Conservation (phyloP, 2,113 vertebrate species). For the Malurus cyaneus region DNA sequence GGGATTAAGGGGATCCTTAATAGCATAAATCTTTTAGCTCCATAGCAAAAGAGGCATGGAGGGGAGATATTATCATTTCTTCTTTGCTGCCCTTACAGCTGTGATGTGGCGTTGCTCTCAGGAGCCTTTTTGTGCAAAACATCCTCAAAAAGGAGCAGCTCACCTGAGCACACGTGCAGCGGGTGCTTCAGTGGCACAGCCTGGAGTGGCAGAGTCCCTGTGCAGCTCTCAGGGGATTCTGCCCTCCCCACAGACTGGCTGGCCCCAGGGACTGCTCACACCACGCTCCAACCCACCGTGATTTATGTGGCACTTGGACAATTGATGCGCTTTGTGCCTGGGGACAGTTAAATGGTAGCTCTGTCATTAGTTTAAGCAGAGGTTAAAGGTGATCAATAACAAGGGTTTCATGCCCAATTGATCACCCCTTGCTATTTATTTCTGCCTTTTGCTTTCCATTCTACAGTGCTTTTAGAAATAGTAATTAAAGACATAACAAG, state of each 20-base stretch:
- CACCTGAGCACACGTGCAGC: background rate
- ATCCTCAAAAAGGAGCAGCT: fast-evolving
- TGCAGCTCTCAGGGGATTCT: background rate
- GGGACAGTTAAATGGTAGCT: conserved; percentile 88
- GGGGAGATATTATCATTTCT: background rate
- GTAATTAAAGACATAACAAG: conserved; percentile 71
- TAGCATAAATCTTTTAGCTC: background rate
- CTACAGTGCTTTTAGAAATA: conserved; percentile 58
- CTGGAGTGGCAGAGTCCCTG: background rate
- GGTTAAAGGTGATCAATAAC: conserved; percentile 97
- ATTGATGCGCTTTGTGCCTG: conserved; percentile 81
- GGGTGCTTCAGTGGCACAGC: background rate
- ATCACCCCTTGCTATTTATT: conserved; percentile 79
- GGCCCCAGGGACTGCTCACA: background rate
- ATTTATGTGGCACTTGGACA: conserved; percentile 84
- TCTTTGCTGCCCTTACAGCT: background rate
- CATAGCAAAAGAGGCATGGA: background rate
- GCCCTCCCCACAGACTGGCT: conserved; percentile 48
- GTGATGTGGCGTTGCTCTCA: fast-evolving
- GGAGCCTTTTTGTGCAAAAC: background rate
- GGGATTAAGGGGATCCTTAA: background rate
- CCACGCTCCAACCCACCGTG: background rate
- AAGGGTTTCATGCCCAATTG: conserved; percentile 86
- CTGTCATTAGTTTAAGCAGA: conserved; percentile 87
- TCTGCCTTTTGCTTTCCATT: conserved; percentile 68